Conservation (phyloP, 2,888 invertebrate genomes). For the Acrobasis repandana region DNA sequence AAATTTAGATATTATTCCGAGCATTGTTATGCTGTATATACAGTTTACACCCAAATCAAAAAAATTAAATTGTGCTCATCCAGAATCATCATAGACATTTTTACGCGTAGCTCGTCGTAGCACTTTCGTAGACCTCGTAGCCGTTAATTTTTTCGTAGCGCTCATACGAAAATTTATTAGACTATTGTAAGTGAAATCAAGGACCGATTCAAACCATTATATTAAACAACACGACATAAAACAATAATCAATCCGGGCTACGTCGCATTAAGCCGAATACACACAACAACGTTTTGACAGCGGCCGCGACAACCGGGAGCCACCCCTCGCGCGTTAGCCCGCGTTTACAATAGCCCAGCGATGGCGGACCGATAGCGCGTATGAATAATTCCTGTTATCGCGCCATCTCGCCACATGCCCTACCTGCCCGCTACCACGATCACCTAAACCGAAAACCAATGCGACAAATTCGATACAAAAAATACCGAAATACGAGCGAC, state of each 20-base stretch:
- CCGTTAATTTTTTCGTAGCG: no score
- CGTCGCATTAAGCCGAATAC: conserved; percentile 69
- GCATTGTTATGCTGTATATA: no score
- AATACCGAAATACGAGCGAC: conserved; percentile 35
- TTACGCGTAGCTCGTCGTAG: not conserved
- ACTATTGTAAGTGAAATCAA: conserved; percentile 38
- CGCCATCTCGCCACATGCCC: conserved; percentile 81
- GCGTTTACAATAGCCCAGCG: conserved; percentile 76
- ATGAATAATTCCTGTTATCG: conserved; percentile 83
- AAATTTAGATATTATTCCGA: no score
- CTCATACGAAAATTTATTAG: not conserved
- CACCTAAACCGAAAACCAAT: conserved; percentile 48
- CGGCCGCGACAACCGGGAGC: conserved; percentile 73
- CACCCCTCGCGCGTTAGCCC: conserved; percentile 76
- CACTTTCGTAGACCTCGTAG: conserved; percentile 5
- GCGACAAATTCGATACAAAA: conserved; percentile 44
- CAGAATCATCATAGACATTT: not conserved
- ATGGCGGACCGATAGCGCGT: conserved; percentile 79
- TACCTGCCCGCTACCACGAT: conserved; percentile 76
- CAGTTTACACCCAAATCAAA: not conserved
- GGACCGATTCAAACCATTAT: conserved; percentile 48
- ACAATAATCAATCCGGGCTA: conserved; percentile 72
- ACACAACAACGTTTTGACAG: conserved; percentile 77
- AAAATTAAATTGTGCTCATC: not conserved
- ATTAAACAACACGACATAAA: conserved; percentile 57